Conservation (phyloP, 2,797 vertebrate genomes). For the Poecilia gillii region DNA sequence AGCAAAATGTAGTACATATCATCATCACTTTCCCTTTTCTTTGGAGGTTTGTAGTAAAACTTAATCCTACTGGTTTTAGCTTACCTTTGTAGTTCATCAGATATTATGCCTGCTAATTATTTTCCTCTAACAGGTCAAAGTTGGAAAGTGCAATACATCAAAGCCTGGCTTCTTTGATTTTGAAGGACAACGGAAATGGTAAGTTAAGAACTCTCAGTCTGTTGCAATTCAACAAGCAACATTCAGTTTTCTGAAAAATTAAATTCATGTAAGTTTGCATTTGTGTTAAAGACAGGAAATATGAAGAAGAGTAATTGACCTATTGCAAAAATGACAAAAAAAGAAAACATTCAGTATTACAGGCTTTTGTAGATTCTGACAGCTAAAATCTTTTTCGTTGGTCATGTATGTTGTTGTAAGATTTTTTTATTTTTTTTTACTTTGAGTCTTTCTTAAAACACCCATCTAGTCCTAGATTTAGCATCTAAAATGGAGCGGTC, state of each 20-base stretch:
- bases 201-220: conserved; percentile 57
- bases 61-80: neutral
- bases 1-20: neutral
- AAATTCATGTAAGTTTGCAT: neutral
- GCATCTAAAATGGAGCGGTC: neutral
- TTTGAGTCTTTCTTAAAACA: neutral
- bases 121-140: conserved; percentile 86
- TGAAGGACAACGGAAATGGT: conserved; percentile 99
- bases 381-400: neutral
- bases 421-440: neutral
- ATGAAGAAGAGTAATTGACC: neutral
- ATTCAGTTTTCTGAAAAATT: neutral
- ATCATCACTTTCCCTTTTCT: neutral
- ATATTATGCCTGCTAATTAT: conserved; percentile 1
- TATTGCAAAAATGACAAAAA: neutral
- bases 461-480: neutral
- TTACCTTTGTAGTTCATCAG: neutral
- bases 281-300: neutral
- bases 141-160: conserved; percentile 90
- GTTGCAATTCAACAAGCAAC: neutral
- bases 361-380: neutral
- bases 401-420: neutral
- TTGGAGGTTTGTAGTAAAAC: neutral
- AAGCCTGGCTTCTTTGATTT: conserved; percentile 98
- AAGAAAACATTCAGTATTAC: neutral